phyloP scores from a whole-genome alignment of 2,888 invertebrate species.

The Athalia circularis region DNA sequence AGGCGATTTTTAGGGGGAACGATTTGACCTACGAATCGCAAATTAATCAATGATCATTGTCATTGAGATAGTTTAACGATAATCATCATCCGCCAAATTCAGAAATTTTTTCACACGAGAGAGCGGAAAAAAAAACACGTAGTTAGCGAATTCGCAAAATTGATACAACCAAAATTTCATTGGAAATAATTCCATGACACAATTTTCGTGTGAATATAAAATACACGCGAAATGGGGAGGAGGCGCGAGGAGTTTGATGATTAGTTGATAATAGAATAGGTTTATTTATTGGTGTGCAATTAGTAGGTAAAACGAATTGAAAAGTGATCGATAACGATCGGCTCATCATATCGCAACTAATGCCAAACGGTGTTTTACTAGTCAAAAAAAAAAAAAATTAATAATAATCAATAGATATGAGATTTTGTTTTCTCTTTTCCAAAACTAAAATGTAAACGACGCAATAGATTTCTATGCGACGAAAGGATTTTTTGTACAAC shows the following conservation, averaged over 20 bases:
- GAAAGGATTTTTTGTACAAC: too few species aligned
- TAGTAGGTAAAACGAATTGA: not conserved
- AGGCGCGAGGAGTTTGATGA: not conserved
- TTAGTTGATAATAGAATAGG: not conserved
- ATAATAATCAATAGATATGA: too few species aligned
- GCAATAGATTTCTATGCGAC: too few species aligned
- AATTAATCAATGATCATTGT: slow-evolving; percentile 56
- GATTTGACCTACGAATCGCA: slow-evolving; percentile 63
- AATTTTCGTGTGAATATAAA: not conserved
- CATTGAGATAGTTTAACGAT: not conserved
- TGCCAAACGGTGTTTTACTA: slow-evolving; percentile 38
- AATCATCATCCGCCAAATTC: not conserved
- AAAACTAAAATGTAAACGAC: too few species aligned
- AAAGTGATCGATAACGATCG: not conserved
- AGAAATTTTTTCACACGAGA: too few species aligned
- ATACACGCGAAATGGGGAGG: not conserved
- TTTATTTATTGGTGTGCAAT: slow-evolving; percentile 32
- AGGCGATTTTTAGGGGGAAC: slow-evolving; percentile 70
- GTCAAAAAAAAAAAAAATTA: slow-evolving; percentile 17
- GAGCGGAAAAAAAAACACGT: too few species aligned
- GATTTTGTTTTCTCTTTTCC: too few species aligned
- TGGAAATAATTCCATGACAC: not conserved
- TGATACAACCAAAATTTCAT: too few species aligned
- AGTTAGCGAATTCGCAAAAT: too few species aligned
- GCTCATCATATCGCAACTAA: slow-evolving; percentile 4